Evolutionary conservation across 2,888 invertebrate species (phyloP), one percentile per base, ranked within the genome.

Genomic region (Amorpha juglandis): DNA sequence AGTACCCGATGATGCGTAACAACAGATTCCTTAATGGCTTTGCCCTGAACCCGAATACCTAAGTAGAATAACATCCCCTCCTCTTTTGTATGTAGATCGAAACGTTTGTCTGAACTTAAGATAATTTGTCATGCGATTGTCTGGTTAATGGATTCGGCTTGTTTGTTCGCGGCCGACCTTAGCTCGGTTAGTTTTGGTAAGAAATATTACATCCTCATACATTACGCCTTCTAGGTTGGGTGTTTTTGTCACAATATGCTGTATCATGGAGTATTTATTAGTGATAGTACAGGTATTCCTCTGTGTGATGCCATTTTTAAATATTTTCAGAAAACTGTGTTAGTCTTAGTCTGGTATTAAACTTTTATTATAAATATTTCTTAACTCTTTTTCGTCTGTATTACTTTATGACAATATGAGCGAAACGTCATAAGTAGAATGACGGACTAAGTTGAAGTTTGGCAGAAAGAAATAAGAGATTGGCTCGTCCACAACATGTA

Each of bases 101-200:
- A 58, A 19, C 19, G 38, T 42, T 58, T 42, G 58, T 58, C 42
- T 58, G 38, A 42, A 42, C 58, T 38, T 19, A 38, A 38, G 42
- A 58, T 58, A 58, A 58, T 58, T 58, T 42, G 42, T 58, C 58
- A 58, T 38, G 19, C 6, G 58, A 58, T 58, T 58, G 58, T 58
- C 58, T 58, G 58, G 38, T 6, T 42, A 58, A 58, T 42, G 58
- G 58, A 58, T 58, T 58, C 19, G 58, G 38, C 42, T 16, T 42
- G 42, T 58, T 58, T 38, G 58, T 19, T 16, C 12, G 3, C 53
- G 33, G n/a, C 11, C 58, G 38, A 19, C 38, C 58, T 42, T 58
- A 16, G 19, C 16, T 58, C 6, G 12, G 19, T 58, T 58, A 33
- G 52, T 53, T 53, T 42, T 6, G 38, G 38, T 19, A 19, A 11